Evolutionary conservation across 2,888 invertebrate genomes (phyloP).

Genomic region (Amblyjoppa fuscipennis): DNA sequence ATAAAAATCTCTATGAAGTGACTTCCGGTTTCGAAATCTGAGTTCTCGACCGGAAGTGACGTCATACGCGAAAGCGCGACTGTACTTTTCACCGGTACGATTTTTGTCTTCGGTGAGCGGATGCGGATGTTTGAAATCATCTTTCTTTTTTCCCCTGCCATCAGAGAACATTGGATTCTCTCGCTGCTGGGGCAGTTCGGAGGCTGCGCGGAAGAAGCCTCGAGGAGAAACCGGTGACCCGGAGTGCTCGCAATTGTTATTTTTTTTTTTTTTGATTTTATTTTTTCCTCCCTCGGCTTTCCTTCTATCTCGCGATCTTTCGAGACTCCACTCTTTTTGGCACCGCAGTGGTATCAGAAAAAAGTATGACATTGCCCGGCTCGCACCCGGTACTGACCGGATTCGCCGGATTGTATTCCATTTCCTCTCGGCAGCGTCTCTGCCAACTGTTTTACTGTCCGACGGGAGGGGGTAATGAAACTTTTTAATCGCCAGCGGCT

Average conservation of each 20-base stretch:
- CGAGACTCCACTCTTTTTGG: constrained; percentile 28
- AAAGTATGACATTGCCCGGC: constrained; percentile 68
- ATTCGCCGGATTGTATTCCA: constrained; percentile 75
- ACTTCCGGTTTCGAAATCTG: no score
- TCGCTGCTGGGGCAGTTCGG: neutral
- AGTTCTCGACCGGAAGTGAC: no score
- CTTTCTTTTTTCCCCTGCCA: neutral
- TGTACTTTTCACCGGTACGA: no score
- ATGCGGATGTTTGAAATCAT: no score
- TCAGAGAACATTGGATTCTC: neutral
- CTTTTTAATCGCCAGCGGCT: constrained; percentile 47
- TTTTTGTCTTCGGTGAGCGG: neutral
- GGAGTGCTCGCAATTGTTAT: constrained; percentile 2
- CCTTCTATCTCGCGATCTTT: constrained; percentile 23
- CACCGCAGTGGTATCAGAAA: constrained; percentile 23
- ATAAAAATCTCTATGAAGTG: no score
- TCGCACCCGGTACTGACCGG: constrained; percentile 74
- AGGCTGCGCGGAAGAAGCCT: neutral
- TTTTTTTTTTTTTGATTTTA: neutral
- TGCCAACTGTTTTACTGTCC: constrained; percentile 11
- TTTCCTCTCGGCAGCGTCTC: constrained; percentile 63
- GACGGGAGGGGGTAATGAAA: constrained; percentile 28
- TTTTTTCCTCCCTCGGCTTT: neutral
- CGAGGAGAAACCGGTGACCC: neutral
- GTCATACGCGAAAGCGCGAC: no score